phyloP scores from a whole-genome alignment of 2,888 invertebrate genomes.

The Chloroclysta siterata region DNA sequence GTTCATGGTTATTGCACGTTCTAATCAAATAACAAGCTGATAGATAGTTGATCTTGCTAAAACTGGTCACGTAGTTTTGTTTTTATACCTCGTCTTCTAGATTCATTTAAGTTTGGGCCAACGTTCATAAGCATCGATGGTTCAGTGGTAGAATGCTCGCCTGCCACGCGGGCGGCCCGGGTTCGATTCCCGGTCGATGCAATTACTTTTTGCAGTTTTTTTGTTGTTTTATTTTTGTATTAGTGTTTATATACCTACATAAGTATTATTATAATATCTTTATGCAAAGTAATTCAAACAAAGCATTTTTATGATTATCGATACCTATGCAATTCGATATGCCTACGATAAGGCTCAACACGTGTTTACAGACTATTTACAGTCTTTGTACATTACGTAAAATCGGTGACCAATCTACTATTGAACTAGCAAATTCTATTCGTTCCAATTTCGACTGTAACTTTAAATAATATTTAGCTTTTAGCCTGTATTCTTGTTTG shows the following conservation, averaged over 20 bases:
- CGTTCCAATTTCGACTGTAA: too few relatives aligned
- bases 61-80: background rate
- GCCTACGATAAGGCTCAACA: slow-evolving; percentile 32
- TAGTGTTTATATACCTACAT: too few relatives aligned
- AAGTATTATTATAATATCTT: too few relatives aligned
- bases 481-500: too few relatives aligned
- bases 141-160: slow-evolving; percentile 84
- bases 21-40: slow-evolving; percentile 26
- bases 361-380: slow-evolving; percentile 11
- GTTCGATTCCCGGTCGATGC: slow-evolving; percentile 86
- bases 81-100: too few relatives aligned
- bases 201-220: slow-evolving; percentile 36
- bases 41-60: slow-evolving; percentile 5
- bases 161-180: slow-evolving; percentile 86
- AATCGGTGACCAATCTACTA: background rate
- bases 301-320: background rate
- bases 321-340: slow-evolving; percentile 61
- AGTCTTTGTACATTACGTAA: slow-evolving; percentile 2
- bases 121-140: slow-evolving; percentile 71
- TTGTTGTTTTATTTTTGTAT: background rate
- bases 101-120: background rate
- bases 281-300: too few relatives aligned
- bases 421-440: too few relatives aligned
- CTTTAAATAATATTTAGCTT: too few relatives aligned
- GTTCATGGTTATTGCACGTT: slow-evolving; percentile 27